These are phyloP conservation scores for Euphonia xanthogaster DNA, from an alignment of 2,797 vertebrate species.

Conservation along the genomic window DNA sequence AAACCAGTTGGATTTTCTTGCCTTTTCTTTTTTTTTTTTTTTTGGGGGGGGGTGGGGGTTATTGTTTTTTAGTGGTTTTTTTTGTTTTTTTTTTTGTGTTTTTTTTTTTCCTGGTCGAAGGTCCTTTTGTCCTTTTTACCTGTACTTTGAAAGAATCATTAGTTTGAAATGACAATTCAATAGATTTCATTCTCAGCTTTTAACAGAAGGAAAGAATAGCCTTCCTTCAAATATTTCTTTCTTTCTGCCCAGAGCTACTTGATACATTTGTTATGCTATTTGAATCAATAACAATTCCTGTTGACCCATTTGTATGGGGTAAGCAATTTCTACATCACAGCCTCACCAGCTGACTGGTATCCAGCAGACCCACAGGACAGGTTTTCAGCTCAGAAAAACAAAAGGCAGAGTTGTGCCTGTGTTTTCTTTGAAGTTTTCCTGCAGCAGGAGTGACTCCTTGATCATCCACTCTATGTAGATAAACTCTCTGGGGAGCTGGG, in stretches of 20 bases:
- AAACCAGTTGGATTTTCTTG: background rate
- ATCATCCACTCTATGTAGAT: background rate
- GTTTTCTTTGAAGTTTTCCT: background rate
- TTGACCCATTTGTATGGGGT: background rate
- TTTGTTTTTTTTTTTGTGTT: background rate
- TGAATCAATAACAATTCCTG: background rate
- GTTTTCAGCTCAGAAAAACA: background rate
- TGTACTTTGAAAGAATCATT: background rate
- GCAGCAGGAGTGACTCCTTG: background rate
- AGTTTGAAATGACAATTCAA: background rate
- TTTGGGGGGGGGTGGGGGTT: accelerated
- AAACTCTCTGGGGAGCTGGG: background rate
- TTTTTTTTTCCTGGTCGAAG: background rate
- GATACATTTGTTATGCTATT: background rate
- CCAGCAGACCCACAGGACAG: background rate
- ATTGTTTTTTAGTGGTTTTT: background rate
- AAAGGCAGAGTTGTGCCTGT: background rate
- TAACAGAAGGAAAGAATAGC: background rate
- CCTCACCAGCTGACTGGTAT: background rate
- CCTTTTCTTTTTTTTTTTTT: no score
- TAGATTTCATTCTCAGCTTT: background rate
- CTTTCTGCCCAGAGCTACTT: background rate
- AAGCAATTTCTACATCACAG: background rate
- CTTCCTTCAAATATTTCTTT: background rate
- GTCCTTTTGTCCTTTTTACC: background rate